A percentile compares a stretch with the other conserved stretches of the same genome.
These are phyloP conservation scores for Xiphophorus birchmanni DNA, from an alignment of 2,797 vertebrate genomes.

Conservation along the genomic window DNA sequence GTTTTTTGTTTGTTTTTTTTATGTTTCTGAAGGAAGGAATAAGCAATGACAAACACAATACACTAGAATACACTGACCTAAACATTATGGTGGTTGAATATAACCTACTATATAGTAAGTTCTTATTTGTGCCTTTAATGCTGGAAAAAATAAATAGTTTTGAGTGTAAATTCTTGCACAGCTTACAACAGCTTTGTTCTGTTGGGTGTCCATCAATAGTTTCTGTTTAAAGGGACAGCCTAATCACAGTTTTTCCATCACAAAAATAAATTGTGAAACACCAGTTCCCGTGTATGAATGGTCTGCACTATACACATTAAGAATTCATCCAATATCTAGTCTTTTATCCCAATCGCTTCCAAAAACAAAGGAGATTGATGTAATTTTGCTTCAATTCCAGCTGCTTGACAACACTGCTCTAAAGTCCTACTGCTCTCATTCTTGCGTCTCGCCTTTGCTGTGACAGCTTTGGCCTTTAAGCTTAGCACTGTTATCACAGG, in stretches of 20 bases:
- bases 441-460: slow-evolving; percentile 26
- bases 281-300: not conserved
- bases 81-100: not conserved
- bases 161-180: not conserved
- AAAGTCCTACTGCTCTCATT: not conserved
- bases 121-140: not conserved
- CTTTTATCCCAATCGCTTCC: not conserved
- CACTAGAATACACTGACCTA: not conserved
- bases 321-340: not conserved
- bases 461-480: slow-evolving; percentile 78
- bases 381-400: not conserved
- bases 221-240: not conserved
- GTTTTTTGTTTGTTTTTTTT: not conserved
- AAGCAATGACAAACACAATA: not conserved
- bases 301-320: not conserved
- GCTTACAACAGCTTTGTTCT: not conserved
- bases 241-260: not conserved
- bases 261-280: not conserved
- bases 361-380: not conserved
- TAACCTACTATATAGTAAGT: not conserved
- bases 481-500: slow-evolving; percentile 47
- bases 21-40: not conserved
- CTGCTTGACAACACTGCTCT: not conserved
- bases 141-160: not conserved
- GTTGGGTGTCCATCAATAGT: not conserved